Conservation (phyloP, 2,113 vertebrate species). For the Glaucidium brasilianum region DNA sequence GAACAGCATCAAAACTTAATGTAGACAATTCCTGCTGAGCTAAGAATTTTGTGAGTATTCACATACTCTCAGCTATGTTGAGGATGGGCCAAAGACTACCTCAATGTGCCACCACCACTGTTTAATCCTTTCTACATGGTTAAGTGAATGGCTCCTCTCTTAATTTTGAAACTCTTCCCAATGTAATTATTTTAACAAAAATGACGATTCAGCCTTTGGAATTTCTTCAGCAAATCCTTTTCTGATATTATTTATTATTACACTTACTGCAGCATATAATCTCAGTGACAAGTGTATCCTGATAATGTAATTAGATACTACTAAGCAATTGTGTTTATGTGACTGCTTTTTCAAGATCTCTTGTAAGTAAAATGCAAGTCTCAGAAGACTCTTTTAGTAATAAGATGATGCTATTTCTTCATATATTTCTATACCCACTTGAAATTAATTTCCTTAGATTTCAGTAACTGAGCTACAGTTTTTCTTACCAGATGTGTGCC, state of each 20-base stretch:
- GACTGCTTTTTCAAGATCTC: neutral
- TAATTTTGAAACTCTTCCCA: constrained; percentile 54
- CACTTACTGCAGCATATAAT: constrained; percentile 19
- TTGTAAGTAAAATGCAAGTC: neutral
- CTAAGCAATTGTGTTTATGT: constrained; percentile 1
- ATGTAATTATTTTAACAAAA: constrained; percentile 60
- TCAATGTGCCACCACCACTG: neutral
- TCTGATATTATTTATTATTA: constrained; percentile 61
- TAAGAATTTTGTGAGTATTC: constrained; percentile 3
- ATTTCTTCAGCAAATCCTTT: constrained; percentile 59
- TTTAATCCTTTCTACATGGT: constrained; percentile 29
- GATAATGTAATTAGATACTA: constrained; percentile 48
- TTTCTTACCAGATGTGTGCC: neutral
- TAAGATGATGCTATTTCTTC: neutral
- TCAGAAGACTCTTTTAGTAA: neutral
- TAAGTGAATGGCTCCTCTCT: constrained; percentile 15
- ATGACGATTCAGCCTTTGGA: constrained; percentile 61
- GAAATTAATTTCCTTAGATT: neutral
- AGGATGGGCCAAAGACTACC: constrained; percentile 34
- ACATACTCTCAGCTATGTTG: neutral
- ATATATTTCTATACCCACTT: neutral
- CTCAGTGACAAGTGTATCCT: constrained; percentile 10
- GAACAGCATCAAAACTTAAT: neutral
- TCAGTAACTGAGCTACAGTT: neutral
- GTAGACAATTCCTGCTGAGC: constrained; percentile 36